Conservation (phyloP, 1,140 invertebrate genomes). For the Helicoverpa zea region DNA sequence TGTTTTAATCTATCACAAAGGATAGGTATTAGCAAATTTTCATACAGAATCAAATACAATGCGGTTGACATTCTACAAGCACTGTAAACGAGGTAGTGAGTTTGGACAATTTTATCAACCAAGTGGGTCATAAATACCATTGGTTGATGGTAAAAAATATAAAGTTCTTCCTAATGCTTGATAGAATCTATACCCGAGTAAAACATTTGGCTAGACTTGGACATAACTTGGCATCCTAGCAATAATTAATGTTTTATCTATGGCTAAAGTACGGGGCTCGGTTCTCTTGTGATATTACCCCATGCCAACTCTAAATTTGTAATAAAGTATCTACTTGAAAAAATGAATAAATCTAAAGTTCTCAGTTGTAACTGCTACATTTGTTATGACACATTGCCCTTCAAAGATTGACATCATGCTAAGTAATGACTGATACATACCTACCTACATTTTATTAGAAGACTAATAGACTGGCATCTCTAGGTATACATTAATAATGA, state of each 20-base stretch:
- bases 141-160: background rate
- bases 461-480: no score
- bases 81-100: no score
- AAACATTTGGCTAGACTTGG: background rate
- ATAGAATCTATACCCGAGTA: background rate
- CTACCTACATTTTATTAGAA: slow-evolving; percentile 10
- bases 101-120: no score
- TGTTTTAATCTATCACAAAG: background rate
- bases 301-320: slow-evolving; percentile 39
- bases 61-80: no score
- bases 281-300: background rate
- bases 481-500: background rate
- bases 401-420: slow-evolving; percentile 41
- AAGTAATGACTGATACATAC: slow-evolving; percentile 16
- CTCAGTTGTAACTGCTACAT: slow-evolving; percentile 16
- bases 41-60: no score
- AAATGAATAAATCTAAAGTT: slow-evolving; percentile 9
- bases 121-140: background rate
- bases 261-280: background rate
- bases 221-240: slow-evolving; percentile 34
- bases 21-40: no score
- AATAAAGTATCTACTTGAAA: background rate
- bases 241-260: slow-evolving; percentile 12
- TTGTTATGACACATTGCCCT: slow-evolving; percentile 41
- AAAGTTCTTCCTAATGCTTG: background rate